A percentile compares a stretch with the other conserved stretches of the same genome.
Conservation (phyloP, 2,113 vertebrate genomes). For the Columba livia region DNA sequence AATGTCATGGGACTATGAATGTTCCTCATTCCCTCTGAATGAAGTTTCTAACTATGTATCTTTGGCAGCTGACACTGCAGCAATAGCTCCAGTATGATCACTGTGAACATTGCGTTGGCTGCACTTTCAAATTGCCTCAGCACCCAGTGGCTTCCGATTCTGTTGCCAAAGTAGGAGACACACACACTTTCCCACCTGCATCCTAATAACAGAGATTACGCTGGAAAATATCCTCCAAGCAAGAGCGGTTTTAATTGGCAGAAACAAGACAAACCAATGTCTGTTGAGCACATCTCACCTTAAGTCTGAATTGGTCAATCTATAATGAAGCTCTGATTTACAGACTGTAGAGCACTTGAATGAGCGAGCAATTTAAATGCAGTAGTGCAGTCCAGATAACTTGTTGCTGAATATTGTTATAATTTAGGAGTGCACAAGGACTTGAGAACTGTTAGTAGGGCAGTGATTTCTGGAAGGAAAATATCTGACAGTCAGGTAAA, state of each 20-base stretch:
- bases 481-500: neutral
- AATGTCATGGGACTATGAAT: neutral
- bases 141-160: neutral
- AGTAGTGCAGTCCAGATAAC: neutral
- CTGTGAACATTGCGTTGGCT: neutral
- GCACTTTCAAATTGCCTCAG: neutral
- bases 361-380: neutral
- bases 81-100: neutral
- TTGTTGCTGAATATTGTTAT: neutral
- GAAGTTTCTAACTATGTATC: neutral
- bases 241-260: neutral
- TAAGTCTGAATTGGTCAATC: neutral
- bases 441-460: neutral
- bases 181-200: neutral
- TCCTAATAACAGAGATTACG: neutral
- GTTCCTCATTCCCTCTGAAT: neutral
- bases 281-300: neutral
- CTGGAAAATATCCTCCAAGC: neutral
- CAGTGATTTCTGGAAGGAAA: neutral
- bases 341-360: neutral
- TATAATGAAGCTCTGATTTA: neutral
- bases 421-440: neutral
- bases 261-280: neutral
- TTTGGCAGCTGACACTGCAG: slow-evolving; percentile 11
- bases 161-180: neutral